Conservation (phyloP, 1,140 invertebrate genomes). For the Drosophila sturtevanti region DNA sequence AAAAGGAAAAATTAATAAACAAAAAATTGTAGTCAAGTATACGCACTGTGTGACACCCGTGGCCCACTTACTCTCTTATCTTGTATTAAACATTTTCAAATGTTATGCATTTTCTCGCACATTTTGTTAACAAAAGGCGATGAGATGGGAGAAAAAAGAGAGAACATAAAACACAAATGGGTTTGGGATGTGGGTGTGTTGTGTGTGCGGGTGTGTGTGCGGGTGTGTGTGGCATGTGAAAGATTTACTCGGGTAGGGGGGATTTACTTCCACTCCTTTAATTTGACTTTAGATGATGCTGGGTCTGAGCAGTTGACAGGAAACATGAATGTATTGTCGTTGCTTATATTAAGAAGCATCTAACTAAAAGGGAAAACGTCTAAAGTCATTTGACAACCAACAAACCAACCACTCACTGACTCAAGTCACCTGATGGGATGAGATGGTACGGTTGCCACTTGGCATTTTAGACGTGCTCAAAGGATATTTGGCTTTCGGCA, state of each 20-base stretch:
- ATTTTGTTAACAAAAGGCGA: conserved; percentile 61
- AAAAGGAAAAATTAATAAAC: conserved; percentile 37
- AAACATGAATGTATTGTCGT: conserved; percentile 48
- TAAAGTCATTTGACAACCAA: conserved; percentile 46
- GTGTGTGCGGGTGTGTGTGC: too few species aligned
- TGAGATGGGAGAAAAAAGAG: conserved; percentile 44
- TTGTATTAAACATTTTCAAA: conserved; percentile 66
- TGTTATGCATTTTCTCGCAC: conserved; percentile 69
- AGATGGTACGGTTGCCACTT: neutral
- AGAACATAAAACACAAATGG: conserved; percentile 42
- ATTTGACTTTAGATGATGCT: neutral
- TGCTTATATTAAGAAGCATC: conserved; percentile 2
- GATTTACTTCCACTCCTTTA: neutral
- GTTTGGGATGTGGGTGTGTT: neutral
- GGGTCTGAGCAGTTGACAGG: conserved; percentile 38
- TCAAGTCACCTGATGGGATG: neutral
- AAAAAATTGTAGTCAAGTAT: conserved; percentile 47
- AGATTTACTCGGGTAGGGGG: neutral
- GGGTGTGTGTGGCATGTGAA: conserved; percentile 13
- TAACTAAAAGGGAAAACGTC: conserved; percentile 14
- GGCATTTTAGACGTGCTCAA: neutral
- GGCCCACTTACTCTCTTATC: conserved; percentile 37
- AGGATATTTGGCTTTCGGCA: neutral
- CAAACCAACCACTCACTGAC: neutral
- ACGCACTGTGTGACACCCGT: conserved; percentile 45